Evolutionary conservation across 2,113 vertebrate genomes (phyloP), one percentile per base, ranked within the genome.

Genomic region (Mastomys natalensis): DNA sequence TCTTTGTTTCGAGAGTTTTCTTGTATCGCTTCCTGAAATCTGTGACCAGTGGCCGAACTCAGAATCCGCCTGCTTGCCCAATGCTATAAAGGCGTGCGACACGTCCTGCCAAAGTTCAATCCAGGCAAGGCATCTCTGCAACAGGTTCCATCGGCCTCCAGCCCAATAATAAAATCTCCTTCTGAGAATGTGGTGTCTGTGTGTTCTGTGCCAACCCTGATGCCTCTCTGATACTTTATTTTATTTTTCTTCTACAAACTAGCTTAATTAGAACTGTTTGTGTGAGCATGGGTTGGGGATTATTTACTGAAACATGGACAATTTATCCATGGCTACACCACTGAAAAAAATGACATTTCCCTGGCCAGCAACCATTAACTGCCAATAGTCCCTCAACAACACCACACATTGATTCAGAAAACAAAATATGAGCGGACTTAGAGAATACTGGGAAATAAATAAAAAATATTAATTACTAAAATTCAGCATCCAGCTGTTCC

Each of bases 401-500:
- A 60, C 55, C 37, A 82, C 22, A 26, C n/a, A 58, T 43, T 89
- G n/a, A 53, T 78, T 95, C 31, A 91, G 80, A 17, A 73, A 66
- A 88, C 45, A 51, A 80, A 76, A 86, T 19, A 43, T 51, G 0
- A 45, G 12, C 84, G 21, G 72, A 37, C 7, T 76, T 77, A 90
- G 37, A 89, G n/a, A 78, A 22, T 68, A n/a, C 84, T 93, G 31
- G 87, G 48, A 93, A 91, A 64, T 68, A 95, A 86, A 58, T 76
- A 84, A 87, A 95, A 95, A 95, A 73, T 51, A 77, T 48, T 55
- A 94, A 84, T 60, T 48, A 90, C 51, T 88, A 94, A 66, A 43
- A 66, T 40, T 48, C 82, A 89, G 31, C n/a, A 80, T 90, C 86
- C 22, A 43, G 6, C 68, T 92, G 1, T 92, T 87, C 51, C 8